Percentiles rank a stretch among this genome's conserved stretches.
Conservation (phyloP, 2,888 invertebrate species). For the Ophioninae sp. region DNA sequence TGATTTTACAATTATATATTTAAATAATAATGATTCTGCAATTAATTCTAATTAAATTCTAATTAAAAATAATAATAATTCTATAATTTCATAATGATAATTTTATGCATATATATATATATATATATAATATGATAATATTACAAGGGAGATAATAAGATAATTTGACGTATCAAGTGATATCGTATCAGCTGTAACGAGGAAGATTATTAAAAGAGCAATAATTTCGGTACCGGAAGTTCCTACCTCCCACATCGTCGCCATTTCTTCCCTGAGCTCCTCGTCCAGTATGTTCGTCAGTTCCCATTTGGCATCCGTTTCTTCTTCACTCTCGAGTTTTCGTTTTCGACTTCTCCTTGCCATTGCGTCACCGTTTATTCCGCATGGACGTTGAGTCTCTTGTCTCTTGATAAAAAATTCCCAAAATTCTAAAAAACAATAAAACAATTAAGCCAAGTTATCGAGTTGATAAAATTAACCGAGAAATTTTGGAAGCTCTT, state of each 20-base stretch:
- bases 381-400: background rate
- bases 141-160: no score
- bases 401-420: background rate
- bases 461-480: no score
- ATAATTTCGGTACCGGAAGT: background rate
- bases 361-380: conserved; percentile 49
- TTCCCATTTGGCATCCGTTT: conserved; percentile 81
- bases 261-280: conserved; percentile 79
- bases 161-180: no score
- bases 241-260: conserved; percentile 83
- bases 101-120: no score
- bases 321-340: conserved; percentile 79
- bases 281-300: conserved; percentile 79
- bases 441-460: no score
- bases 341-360: conserved; percentile 73
- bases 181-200: background rate
- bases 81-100: no score
- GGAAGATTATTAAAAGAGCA: background rate
- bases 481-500: no score
- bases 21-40: no score
- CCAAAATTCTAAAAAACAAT: background rate
- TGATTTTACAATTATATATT: no score
- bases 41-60: no score
- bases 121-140: no score
- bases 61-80: no score